Base-by-base conservation (phyloP, 2,888 invertebrate species). In the Fragum sueziense region DNA sequence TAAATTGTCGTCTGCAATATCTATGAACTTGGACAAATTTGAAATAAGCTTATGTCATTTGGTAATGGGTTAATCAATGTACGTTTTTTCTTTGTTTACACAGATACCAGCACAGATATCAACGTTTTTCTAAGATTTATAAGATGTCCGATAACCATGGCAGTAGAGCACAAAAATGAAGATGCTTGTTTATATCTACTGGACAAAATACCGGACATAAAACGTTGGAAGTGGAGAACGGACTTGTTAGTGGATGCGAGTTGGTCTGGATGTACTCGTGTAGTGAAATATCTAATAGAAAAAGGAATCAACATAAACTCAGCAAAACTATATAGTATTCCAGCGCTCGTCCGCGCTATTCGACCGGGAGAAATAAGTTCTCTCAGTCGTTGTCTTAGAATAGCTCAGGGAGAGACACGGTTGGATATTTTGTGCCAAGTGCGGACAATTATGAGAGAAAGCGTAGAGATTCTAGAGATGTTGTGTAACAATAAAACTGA, bases 181-280 rank as follows among this genome's bases (percentile, higher is more conserved):
- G 73, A 73, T 20, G 33, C 76, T 20, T 69, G 76, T 76, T 34
- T 80, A 29, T 61, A 72, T 37, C 34, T 80, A 22, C 27, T 80
- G 29, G 29, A 72, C 20, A 34, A 57, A 11, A 61, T 76, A 6
- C 68, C 73, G n/a, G 31, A 51, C n/a, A n/a, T 9, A 4, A 47
- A 54, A 20, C 20, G 14, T 33, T 27, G 20, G 6, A 41, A 41
- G 6, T 2, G 20, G 7, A 52, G 47, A 54, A 61, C 61, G 14
- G 11, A 31, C 9, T 14, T 54, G 2, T 76, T 80, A n/a, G 47
- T 76, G 14, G 14, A 27, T 4, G 72, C 72, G 17, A 76, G 80
- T 62, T 52, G 69, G 52, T 70, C 54, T 51, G 74, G 80, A 1
- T 62, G 54, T 22, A 47, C 57, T 1, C 52, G 37, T 33, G 65